Base-by-base conservation (phyloP, 1,140 invertebrate genomes). In the Drosophila ironensis region DNA sequence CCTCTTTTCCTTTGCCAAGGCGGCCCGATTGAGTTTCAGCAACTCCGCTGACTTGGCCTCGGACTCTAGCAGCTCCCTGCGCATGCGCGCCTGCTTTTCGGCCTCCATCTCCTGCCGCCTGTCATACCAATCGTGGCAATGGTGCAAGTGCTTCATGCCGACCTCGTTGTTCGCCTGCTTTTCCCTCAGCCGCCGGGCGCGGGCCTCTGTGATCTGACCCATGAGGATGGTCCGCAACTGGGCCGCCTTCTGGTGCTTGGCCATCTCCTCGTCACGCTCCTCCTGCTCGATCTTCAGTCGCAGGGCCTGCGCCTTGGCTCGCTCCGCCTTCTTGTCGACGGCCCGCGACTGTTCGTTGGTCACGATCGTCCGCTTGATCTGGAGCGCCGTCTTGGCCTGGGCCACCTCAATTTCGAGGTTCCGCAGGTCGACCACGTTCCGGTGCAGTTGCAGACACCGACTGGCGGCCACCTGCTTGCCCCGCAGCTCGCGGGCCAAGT, bases 61-160 rank as follows among this genome's bases (percentile, higher is more conserved):
- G 6, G 60, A 72, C 20, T 72, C 37, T 7, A 64, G 27, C 8
- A n/a, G n/a, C n/a, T n/a, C n/a, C n/a, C n/a, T n/a, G n/a, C n/a
- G n/a, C n/a, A n/a, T n/a, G n/a, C n/a, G n/a, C n/a, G n/a, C n/a
- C n/a, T n/a, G n/a, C n/a, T n/a, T n/a, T n/a, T n/a, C n/a, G n/a
- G n/a, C n/a, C n/a, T n/a, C n/a, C n/a, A n/a, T n/a, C 72, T 69
- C 69, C 14, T n/a, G 52, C 0, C 56, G 72, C 0, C 72, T 72
- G 28, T 44, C n/a, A n/a, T n/a, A n/a, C n/a, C n/a, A n/a, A n/a
- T n/a, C n/a, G n/a, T n/a, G n/a, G n/a, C n/a, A n/a, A n/a, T n/a
- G n/a, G n/a, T n/a, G n/a, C n/a, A n/a, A n/a, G n/a, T n/a, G n/a
- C n/a, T n/a, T n/a, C n/a, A n/a, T n/a, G n/a, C n/a, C n/a, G n/a